Base-by-base conservation (phyloP, 2,797 vertebrate genomes). In the Propithecus deckenii region DNA sequence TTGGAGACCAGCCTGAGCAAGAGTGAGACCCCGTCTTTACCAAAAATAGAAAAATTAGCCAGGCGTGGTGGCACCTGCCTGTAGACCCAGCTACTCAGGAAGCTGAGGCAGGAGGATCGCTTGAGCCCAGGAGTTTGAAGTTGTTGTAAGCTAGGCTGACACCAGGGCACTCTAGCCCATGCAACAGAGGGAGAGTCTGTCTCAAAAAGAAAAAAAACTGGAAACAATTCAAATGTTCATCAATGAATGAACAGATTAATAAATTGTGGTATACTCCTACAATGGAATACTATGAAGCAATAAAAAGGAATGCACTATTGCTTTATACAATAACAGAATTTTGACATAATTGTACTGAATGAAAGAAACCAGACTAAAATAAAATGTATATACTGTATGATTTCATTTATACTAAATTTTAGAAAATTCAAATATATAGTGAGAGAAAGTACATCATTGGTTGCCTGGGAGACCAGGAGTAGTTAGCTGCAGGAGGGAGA, bases 401-500 rank as follows among this genome's bases (percentile, higher is more conserved):
- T 75, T 93, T 86, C 7, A 71, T 81, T 92, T 93, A 69, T 46
- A n/a, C 61, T 89, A 52, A 46, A 57, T 81, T 93, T 32, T 76
- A 32, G 15, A 93, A 92, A 84, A 76, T 74, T 9, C 9, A 35
- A 86, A 61, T 67, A 48, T 8, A 89, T 38, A 18, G 12, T 89
- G 59, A 80, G 7, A 41, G 41, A 79, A 85, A 65, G 20, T 46
- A 7, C 79, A 35, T 41, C 12, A 79, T 11, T 71, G 46, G 41
- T 67, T 71, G 23, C 61, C 69, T 35, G 6, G 35, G 38, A 86
- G 28, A 89, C 7, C 15, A 22, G 28, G 18, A 38, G 5, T 65
- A 22, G 38, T 38, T 20, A 59, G 13, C 14, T 55, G 5, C 25
- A 52, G 4, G 8, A 59, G 14, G 25, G 1, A n/a, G 25, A 69